Evolutionary conservation across 2,888 invertebrate genomes (phyloP), one percentile per base, ranked within the genome.

Genomic region (Caenorhabditis sp.): DNA sequence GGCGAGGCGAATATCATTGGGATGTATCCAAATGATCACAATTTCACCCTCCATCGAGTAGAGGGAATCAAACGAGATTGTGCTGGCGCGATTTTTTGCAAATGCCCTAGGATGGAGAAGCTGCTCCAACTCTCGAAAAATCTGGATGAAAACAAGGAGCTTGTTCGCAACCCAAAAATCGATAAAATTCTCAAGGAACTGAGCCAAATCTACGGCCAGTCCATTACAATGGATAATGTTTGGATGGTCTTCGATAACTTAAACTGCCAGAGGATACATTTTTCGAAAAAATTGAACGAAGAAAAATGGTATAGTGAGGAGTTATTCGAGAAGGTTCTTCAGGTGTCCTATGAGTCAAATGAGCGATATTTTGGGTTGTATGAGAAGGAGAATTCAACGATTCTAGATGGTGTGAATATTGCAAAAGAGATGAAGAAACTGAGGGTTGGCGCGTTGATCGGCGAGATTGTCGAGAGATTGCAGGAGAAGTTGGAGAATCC

Each of bases 1-100:
- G 95, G 94, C 0, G 91, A 92, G 86, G 91, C 92, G 0, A 93
- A 94, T 88, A 90, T 95, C 76, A 94, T 94, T 59, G 95, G 93
- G 2, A 89, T 94, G 67, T 94, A 91, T 88, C 92, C 77, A 1
- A 63, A 67, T 7, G 84, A 83, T 14, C 62, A 43, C 17, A 43
- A 43, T 43, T 43, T 43, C 17, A 43, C 14, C 3, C 17, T 43
- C 3, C 14, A 43, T 43, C 43, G 43, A 7, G 17, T 17, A 12
- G 17, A 17, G 12, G 43, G 66, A 12, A 31, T 66, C 0, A 83
- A 83, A 20, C 63, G 31, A 3, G 83, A 83, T 49, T 83, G 66
- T 63, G 83, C 84, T 14, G 82, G 82, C 21, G 83, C 83, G 59
- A 77, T 82, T 2, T 82, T 81, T 57, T 80, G 83, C 3, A 74